Conservation (phyloP, 1,140 invertebrate species). For the Drosophila sp. region DNA sequence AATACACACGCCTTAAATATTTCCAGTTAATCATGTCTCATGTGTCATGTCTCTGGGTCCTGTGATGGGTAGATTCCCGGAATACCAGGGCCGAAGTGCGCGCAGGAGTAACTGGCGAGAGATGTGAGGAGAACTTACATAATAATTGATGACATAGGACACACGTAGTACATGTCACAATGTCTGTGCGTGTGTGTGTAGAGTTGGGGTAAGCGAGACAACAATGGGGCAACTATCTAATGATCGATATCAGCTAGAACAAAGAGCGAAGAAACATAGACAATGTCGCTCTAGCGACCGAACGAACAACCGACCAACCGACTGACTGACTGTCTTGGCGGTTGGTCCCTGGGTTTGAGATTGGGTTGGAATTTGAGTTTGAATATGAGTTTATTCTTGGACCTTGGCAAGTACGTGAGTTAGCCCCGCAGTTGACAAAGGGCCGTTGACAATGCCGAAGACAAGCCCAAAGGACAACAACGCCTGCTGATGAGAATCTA, state of each 20-base stretch:
- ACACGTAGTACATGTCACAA: conserved; percentile 53
- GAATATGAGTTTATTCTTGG: neutral
- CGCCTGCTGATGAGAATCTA: conserved; percentile 55
- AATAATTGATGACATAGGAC: conserved; percentile 58
- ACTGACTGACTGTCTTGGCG: conserved; percentile 22
- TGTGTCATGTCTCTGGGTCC: conserved; percentile 38
- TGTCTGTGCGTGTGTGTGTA: conserved; percentile 18
- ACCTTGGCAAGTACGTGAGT: conserved; percentile 40
- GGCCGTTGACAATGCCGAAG: conserved; percentile 43
- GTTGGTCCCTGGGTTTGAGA: conserved; percentile 27
- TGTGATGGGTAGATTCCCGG: conserved; percentile 40
- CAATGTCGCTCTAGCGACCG: conserved; percentile 44
- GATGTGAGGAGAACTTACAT: conserved; percentile 51
- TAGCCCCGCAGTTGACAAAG: conserved; percentile 45
- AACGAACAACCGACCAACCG: too few relatives aligned
- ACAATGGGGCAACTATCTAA: conserved; percentile 54
- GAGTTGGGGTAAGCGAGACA: conserved; percentile 9
- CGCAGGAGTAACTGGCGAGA: conserved; percentile 15
- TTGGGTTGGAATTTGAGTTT: conserved; percentile 7
- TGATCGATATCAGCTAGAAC: conserved; percentile 59
- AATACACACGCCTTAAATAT: conserved; percentile 51
- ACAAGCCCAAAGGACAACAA: conserved; percentile 25
- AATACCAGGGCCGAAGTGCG: conserved; percentile 37
- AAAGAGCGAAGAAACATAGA: conserved; percentile 34
- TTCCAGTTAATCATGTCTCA: conserved; percentile 52